Conservation (phyloP, 2,888 invertebrate species). For the Drosophila rellima region DNA sequence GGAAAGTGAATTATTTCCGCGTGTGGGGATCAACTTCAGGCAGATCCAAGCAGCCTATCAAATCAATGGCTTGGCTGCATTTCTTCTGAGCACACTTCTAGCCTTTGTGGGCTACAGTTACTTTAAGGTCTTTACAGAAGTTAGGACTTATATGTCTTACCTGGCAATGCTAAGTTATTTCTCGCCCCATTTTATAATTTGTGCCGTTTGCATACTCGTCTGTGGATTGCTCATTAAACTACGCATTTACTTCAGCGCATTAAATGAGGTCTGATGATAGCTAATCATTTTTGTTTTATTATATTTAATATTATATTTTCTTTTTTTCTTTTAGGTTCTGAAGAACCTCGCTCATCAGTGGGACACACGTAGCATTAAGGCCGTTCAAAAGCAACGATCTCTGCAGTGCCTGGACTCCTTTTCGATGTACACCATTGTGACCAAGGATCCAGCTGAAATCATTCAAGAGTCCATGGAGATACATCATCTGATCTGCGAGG, state of each 20-base stretch:
- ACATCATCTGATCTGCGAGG: constrained; percentile 85
- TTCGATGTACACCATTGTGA: constrained; percentile 84
- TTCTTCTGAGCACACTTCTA: constrained; percentile 40
- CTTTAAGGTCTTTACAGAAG: constrained; percentile 45
- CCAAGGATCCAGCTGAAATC: constrained; percentile 84
- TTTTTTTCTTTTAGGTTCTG: constrained; percentile 73
- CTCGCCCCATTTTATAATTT: constrained; percentile 77
- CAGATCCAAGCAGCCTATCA: constrained; percentile 50
- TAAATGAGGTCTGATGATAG: constrained; percentile 71
- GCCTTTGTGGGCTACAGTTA: constrained; percentile 60
- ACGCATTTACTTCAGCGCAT: constrained; percentile 63
- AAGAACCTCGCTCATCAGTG: constrained; percentile 83
- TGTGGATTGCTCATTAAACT: constrained; percentile 66
- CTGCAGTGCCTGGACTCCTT: constrained; percentile 84
- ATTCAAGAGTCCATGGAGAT: constrained; percentile 85
- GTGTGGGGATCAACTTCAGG: constrained; percentile 68
- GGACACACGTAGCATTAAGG: constrained; percentile 74
- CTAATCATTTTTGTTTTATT: not conserved
- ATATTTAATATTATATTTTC: not conserved
- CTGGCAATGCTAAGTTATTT: constrained; percentile 69
- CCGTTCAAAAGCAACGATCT: constrained; percentile 78
- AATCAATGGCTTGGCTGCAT: constrained; percentile 47
- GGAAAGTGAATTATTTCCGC: constrained; percentile 63
- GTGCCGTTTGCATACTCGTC: constrained; percentile 68
- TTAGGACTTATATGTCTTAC: constrained; percentile 35